A percentile compares a stretch with the other conserved stretches of the same genome.
Evolutionary conservation across 2,113 vertebrate species (phyloP).

Genomic region (Bufo gargarizans): DNA sequence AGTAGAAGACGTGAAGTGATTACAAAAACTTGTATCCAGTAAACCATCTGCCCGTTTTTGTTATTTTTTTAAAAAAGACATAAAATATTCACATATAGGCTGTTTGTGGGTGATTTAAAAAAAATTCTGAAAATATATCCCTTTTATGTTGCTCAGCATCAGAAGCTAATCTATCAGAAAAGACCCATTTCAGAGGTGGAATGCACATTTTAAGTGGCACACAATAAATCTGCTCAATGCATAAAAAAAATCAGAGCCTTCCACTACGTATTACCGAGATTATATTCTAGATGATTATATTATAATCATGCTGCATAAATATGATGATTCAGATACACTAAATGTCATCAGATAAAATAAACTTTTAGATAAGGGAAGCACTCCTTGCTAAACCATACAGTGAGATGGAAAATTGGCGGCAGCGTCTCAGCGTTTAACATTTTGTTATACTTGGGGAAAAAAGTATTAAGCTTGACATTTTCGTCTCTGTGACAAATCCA

Average conservation of each 20-base stretch:
- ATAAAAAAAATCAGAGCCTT: constrained; percentile 38
- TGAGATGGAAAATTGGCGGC: constrained; percentile 23
- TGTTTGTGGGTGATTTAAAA: too few relatives aligned
- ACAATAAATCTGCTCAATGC: constrained; percentile 30
- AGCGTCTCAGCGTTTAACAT: constrained; percentile 43
- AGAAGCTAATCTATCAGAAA: neutral
- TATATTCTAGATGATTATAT: too few relatives aligned
- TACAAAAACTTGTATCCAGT: too few relatives aligned
- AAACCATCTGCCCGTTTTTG: too few relatives aligned
- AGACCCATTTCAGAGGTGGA: constrained; percentile 11
- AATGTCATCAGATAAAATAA: constrained; percentile 55
- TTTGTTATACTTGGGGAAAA: constrained; percentile 3
- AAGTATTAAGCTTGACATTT: constrained; percentile 25
- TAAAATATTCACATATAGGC: too few relatives aligned
- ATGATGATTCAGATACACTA: constrained; percentile 36
- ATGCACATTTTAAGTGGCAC: constrained; percentile 23
- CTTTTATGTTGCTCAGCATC: neutral
- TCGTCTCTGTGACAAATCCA: constrained; percentile 13
- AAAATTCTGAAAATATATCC: too few relatives aligned
- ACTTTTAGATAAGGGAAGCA: constrained; percentile 30
- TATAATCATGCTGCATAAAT: constrained; percentile 46
- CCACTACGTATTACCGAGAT: constrained; percentile 26
- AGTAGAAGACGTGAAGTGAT: too few relatives aligned
- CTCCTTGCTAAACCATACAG: neutral
- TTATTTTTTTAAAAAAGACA: too few relatives aligned